Conservation (phyloP, 1,140 invertebrate species). For the Micrasema longulum region DNA sequence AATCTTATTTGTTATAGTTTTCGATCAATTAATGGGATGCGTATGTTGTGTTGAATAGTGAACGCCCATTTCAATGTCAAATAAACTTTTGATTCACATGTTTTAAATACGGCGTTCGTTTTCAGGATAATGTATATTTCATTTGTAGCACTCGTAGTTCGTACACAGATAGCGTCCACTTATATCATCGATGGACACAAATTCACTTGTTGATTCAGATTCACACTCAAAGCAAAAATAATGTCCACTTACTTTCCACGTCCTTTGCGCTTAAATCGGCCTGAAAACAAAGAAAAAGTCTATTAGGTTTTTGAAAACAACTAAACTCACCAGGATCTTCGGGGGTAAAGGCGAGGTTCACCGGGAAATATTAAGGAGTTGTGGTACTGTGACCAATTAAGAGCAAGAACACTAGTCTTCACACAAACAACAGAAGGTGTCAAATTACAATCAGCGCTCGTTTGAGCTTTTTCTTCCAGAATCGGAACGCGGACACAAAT, state of each 20-base stretch:
- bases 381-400: slow-evolving; percentile 13
- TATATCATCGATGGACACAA: no score
- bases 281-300: slow-evolving; percentile 66
- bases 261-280: slow-evolving; percentile 79
- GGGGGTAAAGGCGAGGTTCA: background rate
- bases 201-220: slow-evolving; percentile 20
- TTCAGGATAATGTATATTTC: no score
- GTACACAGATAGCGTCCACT: no score
- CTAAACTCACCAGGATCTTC: background rate
- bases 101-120: no score
- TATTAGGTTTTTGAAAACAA: slow-evolving; percentile 42
- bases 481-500: slow-evolving; percentile 58
- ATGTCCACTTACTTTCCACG: slow-evolving; percentile 77
- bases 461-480: slow-evolving; percentile 60
- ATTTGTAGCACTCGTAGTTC: no score
- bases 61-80: no score
- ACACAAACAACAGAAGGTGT: slow-evolving; percentile 49
- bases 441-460: slow-evolving; percentile 59
- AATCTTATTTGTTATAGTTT: no score
- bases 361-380: slow-evolving; percentile 2
- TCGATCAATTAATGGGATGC: no score
- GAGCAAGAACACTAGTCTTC: slow-evolving; percentile 41
- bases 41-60: no score
- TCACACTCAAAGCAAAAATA: slow-evolving; percentile 37
- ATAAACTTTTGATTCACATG: no score